Evolutionary conservation across 2,888 invertebrate species (phyloP).

Genomic region (Syritta pipiens): DNA sequence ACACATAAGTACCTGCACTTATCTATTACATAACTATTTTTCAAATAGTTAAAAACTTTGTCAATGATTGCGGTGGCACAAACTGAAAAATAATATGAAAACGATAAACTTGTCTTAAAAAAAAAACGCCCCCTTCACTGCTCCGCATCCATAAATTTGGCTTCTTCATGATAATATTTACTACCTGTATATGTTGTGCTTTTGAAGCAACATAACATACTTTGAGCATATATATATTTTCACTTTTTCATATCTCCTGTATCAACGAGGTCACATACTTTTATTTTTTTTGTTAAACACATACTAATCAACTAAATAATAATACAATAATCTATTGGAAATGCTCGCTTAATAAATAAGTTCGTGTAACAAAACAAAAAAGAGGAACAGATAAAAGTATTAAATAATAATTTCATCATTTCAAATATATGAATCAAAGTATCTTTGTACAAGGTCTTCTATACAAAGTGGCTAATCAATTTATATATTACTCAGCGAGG

Average conservation of each 20-base stretch:
- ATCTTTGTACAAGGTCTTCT: constrained; percentile 18
- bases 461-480: background rate
- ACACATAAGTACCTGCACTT: constrained; percentile 41
- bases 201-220: constrained; percentile 15
- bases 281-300: too few relatives aligned
- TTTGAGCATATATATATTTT: constrained; percentile 47
- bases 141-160: too few relatives aligned
- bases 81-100: too few relatives aligned
- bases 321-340: constrained; percentile 22
- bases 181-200: background rate
- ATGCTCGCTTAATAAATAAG: constrained; percentile 32
- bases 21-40: background rate
- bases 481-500: constrained; percentile 17
- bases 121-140: too few relatives aligned
- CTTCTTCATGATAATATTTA: background rate
- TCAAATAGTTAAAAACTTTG: constrained; percentile 1
- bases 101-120: too few relatives aligned
- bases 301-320: background rate
- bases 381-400: constrained; percentile 26
- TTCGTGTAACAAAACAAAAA: too few relatives aligned
- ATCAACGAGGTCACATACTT: background rate
- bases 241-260: too few relatives aligned
- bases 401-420: background rate
- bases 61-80: too few relatives aligned
- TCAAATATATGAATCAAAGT: constrained; percentile 26